phyloP scores from a whole-genome alignment of 2,113 vertebrate genomes.

The Lagopus leucura region DNA sequence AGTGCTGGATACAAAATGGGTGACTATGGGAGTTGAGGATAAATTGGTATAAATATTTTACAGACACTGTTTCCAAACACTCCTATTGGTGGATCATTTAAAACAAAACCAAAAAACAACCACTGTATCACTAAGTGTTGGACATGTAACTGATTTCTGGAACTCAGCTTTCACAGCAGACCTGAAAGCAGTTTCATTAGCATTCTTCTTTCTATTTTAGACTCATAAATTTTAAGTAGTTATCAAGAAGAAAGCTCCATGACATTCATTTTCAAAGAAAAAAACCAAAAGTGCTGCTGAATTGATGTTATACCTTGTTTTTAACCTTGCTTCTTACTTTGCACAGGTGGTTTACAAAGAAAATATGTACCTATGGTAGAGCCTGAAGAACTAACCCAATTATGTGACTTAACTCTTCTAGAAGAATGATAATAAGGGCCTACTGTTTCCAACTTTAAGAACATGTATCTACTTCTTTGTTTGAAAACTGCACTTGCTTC shows the following conservation, averaged over 20 bases:
- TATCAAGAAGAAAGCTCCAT: not conserved
- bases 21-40: not conserved
- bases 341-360: not conserved
- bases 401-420: not conserved
- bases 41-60: not conserved
- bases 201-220: not conserved
- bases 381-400: not conserved
- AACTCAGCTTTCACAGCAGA: not conserved
- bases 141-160: not conserved
- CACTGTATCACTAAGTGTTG: not conserved
- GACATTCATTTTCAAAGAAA: not conserved
- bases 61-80: not conserved
- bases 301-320: not conserved
- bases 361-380: not conserved
- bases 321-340: not conserved
- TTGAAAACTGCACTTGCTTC: conserved; percentile 11
- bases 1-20: accelerated
- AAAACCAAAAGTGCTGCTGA: not conserved
- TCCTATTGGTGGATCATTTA: not conserved
- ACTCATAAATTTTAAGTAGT: not conserved
- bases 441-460: not conserved
- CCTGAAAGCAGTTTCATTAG: not conserved
- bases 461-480: not conserved
- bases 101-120: not conserved
- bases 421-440: not conserved